Evolutionary conservation across 2,888 invertebrate species (phyloP).

Genomic region (Harmothoe impar): DNA sequence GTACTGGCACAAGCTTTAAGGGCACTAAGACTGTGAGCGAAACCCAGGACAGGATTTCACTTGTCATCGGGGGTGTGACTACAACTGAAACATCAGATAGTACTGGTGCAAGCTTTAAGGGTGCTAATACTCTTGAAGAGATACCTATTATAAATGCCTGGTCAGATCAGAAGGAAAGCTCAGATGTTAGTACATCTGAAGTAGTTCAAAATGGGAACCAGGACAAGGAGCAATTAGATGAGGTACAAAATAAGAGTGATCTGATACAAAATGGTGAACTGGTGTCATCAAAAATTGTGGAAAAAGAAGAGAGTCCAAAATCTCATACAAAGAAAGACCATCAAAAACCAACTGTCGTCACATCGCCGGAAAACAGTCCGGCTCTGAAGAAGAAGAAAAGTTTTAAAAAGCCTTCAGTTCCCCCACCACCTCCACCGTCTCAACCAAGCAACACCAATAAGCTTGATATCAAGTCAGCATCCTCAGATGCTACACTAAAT

Average conservation of each 20-base stretch:
- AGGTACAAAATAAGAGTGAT: neutral
- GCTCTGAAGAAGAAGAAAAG: neutral
- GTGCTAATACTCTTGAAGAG: neutral
- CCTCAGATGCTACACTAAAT: neutral
- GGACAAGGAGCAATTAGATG: neutral
- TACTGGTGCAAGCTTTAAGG: neutral
- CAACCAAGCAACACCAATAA: neutral
- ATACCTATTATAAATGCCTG: neutral
- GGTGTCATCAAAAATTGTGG: neutral
- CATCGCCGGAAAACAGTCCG: no score
- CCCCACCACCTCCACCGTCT: conserved; percentile 46
- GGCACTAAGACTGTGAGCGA: neutral
- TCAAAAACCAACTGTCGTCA: no score
- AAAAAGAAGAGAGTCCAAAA: no score
- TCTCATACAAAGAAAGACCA: no score
- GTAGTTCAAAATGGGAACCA: neutral
- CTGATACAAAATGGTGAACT: neutral
- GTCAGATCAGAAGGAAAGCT: neutral
- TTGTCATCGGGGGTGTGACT: neutral
- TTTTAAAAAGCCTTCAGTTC: neutral
- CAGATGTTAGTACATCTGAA: neutral
- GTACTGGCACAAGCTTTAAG: neutral
- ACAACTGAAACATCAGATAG: neutral
- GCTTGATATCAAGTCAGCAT: no score
- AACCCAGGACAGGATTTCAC: neutral